These are phyloP conservation scores for Neoseiulus cucumeris DNA, from an alignment of 1,140 invertebrate species.

Conservation along the genomic window DNA sequence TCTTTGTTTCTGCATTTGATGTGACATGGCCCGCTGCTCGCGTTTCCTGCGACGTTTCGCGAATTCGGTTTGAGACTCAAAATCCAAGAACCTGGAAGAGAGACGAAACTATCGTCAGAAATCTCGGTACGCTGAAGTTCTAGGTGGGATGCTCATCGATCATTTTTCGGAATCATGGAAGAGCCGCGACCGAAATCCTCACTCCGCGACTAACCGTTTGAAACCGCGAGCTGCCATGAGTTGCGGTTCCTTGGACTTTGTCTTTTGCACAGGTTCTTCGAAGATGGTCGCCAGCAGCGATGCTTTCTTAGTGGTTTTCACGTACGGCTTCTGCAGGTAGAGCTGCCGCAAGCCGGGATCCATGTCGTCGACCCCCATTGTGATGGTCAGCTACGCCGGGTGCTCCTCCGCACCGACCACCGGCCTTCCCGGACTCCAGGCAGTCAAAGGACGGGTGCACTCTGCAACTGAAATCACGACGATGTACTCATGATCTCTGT, in stretches of 20 bases:
- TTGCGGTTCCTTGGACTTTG: conserved; percentile 3
- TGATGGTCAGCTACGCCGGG: too few relatives aligned
- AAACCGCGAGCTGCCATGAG: conserved; percentile 6
- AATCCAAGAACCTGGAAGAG: not conserved
- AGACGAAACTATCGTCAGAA: not conserved
- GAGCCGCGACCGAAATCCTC: too few relatives aligned
- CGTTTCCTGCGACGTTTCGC: not conserved
- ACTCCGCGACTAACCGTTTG: too few relatives aligned
- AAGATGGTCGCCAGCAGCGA: conserved; percentile 1
- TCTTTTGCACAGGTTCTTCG: conserved; percentile 1
- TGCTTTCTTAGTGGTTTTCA: not conserved
- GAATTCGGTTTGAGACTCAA: not conserved
- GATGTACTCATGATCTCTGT: too few relatives aligned
- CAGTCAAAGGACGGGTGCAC: too few relatives aligned
- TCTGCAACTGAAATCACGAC: too few relatives aligned
- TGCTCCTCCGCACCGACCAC: too few relatives aligned
- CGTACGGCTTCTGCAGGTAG: conserved; percentile 6
- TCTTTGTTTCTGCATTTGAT: conserved; percentile 2
- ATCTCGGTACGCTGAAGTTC: too few relatives aligned
- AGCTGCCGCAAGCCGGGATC: conserved; percentile 1
- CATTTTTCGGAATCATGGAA: too few relatives aligned
- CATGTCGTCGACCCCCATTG: conserved; percentile 4
- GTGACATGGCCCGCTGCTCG: not conserved
- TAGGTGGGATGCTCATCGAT: too few relatives aligned
- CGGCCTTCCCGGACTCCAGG: too few relatives aligned